These are phyloP conservation scores for Cyclophora albipunctata DNA, from an alignment of 2,888 invertebrate genomes.

Conservation along the genomic window DNA sequence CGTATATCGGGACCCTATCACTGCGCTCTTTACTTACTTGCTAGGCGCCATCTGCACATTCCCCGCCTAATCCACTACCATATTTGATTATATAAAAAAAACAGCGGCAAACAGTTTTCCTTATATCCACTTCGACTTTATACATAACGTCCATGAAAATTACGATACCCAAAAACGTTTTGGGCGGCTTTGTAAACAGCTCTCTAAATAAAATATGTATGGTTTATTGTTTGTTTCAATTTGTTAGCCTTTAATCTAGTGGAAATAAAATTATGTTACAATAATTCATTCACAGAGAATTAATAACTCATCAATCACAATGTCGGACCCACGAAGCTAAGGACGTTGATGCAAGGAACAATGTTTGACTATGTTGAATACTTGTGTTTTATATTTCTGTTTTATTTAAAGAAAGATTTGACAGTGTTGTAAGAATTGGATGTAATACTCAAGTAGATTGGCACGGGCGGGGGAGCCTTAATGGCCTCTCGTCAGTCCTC, in stretches of 20 bases:
- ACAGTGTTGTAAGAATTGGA: slow-evolving; percentile 50
- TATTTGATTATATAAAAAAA: slow-evolving; percentile 67
- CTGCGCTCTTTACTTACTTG: slow-evolving; percentile 72
- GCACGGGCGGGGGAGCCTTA: slow-evolving; percentile 62
- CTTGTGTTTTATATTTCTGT: neutral
- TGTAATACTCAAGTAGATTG: slow-evolving; percentile 66
- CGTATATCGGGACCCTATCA: slow-evolving; percentile 74
- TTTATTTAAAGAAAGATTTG: slow-evolving; percentile 37
- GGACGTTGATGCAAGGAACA: too few species aligned
- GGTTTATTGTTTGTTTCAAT: neutral
- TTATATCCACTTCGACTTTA: slow-evolving; percentile 3
- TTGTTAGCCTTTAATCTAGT: neutral
- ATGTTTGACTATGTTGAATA: too few species aligned
- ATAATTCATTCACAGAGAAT: too few species aligned
- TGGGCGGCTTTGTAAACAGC: neutral
- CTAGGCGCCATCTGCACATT: slow-evolving; percentile 70
- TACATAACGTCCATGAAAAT: neutral
- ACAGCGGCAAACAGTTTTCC: slow-evolving; percentile 30
- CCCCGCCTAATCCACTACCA: slow-evolving; percentile 66
- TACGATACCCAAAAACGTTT: slow-evolving; percentile 5
- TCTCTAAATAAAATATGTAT: neutral
- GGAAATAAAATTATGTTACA: neutral
- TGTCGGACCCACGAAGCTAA: too few species aligned
- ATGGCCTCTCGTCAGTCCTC: slow-evolving; percentile 69
- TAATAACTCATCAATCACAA: too few species aligned